These are phyloP conservation scores for Sorex maritimensis DNA, from an alignment of 2,797 vertebrate species.

Conservation along the genomic window DNA sequence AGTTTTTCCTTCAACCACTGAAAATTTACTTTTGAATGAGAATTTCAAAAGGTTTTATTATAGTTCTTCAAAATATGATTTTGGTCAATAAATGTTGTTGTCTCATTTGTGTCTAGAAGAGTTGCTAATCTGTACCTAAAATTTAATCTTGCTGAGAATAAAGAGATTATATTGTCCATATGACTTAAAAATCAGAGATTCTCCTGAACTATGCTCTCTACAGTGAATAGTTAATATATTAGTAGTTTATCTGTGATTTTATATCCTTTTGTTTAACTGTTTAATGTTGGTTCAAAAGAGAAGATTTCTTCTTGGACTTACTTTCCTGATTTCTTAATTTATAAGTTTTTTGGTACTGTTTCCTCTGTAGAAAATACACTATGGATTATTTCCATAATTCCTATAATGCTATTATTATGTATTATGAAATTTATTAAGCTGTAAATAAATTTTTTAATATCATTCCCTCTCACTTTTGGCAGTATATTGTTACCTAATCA, in stretches of 20 bases:
- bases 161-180: no score
- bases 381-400: slow-evolving; percentile 52
- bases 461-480: no score
- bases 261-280: slow-evolving; percentile 1
- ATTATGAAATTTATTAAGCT: no score
- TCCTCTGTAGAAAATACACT: background rate
- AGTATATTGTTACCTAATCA: no score
- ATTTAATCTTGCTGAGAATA: background rate
- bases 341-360: slow-evolving; percentile 58
- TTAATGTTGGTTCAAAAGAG: slow-evolving; percentile 25
- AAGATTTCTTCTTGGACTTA: slow-evolving; percentile 24
- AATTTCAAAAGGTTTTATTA: background rate
- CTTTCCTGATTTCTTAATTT: slow-evolving; percentile 73
- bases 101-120: background rate
- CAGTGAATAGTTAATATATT: background rate
- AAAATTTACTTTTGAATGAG: background rate
- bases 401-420: background rate
- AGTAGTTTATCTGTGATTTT: background rate
- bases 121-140: background rate
- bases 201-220: background rate
- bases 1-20: no score
- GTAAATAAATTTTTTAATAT: no score
- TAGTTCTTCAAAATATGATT: background rate
- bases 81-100: background rate
- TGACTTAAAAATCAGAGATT: no score